Evolutionary conservation across 2,113 vertebrate species (phyloP).

Genomic region (Ahaetulla prasina): DNA sequence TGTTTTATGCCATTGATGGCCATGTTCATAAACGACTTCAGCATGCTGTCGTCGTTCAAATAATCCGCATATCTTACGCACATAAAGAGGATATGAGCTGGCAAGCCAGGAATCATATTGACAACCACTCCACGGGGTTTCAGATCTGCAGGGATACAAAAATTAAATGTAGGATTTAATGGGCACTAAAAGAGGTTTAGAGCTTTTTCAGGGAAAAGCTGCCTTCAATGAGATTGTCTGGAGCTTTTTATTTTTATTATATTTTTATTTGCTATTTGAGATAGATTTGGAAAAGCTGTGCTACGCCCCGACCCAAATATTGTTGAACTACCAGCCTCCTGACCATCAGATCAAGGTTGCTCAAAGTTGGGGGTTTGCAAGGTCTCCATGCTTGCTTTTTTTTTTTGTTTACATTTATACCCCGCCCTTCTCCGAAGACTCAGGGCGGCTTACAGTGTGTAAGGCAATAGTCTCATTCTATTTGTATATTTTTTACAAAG

Average conservation of each 20-base stretch:
- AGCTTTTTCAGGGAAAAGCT: not conserved
- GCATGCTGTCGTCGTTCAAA: slow-evolving; percentile 80
- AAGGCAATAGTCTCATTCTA: too few species aligned
- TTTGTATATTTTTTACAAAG: too few species aligned
- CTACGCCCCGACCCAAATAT: not conserved
- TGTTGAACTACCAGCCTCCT: not conserved
- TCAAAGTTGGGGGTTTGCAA: not conserved
- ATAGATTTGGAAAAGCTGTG: not conserved
- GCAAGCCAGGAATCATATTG: slow-evolving; percentile 87
- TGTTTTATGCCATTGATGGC: slow-evolving; percentile 83
- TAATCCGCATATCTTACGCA: slow-evolving; percentile 90
- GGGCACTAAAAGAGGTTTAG: not conserved
- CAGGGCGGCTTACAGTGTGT: too few species aligned
- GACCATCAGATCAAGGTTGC: not conserved
- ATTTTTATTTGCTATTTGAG: too few species aligned
- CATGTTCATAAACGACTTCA: slow-evolving; percentile 87
- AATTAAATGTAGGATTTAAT: not conserved
- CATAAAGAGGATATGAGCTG: slow-evolving; percentile 92
- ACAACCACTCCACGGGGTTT: slow-evolving; percentile 91
- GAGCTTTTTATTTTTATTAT: not conserved
- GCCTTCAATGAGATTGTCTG: not conserved
- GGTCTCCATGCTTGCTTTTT: not conserved
- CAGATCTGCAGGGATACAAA: slow-evolving; percentile 71
- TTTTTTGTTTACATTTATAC: too few species aligned
- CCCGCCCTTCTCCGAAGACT: too few species aligned